Percentiles rank a stretch among this genome's conserved stretches.
Conservation (phyloP, 2,113 vertebrate species). For the Polypterus bichir region DNA sequence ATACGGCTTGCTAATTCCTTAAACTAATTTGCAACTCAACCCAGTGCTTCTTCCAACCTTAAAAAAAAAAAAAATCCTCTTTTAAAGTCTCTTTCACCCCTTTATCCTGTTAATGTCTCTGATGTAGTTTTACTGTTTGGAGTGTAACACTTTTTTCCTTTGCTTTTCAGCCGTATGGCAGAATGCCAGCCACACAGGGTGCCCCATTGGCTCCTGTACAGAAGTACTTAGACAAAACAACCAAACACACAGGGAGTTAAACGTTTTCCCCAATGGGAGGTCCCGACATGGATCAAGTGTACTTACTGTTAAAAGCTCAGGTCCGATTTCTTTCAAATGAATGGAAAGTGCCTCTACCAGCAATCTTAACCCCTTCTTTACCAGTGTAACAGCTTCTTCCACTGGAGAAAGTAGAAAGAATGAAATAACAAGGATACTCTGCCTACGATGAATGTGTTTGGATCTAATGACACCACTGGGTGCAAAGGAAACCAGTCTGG, state of each 20-base stretch:
- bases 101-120: not conserved
- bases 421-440: too few relatives aligned
- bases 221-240: conserved; percentile 17
- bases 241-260: conserved; percentile 35
- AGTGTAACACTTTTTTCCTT: conserved; percentile 1
- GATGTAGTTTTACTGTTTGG: conserved; percentile 9
- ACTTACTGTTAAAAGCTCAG: conserved; percentile 23
- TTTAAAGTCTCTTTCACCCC: too few relatives aligned
- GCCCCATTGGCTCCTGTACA: conserved; percentile 19
- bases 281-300: conserved; percentile 35
- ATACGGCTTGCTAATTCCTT: too few relatives aligned
- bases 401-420: too few relatives aligned
- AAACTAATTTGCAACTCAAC: too few relatives aligned
- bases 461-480: too few relatives aligned
- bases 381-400: not conserved
- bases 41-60: too few relatives aligned
- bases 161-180: conserved; percentile 13
- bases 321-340: conserved; percentile 10
- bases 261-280: conserved; percentile 30
- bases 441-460: too few relatives aligned
- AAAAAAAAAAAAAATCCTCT: too few relatives aligned
- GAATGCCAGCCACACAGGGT: conserved; percentile 8
- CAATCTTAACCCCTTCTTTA: conserved; percentile 9
- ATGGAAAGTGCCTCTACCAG: not conserved
- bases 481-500: too few relatives aligned